Evolutionary conservation across 1,140 invertebrate species (phyloP).

Genomic region (Achroia grisella): DNA sequence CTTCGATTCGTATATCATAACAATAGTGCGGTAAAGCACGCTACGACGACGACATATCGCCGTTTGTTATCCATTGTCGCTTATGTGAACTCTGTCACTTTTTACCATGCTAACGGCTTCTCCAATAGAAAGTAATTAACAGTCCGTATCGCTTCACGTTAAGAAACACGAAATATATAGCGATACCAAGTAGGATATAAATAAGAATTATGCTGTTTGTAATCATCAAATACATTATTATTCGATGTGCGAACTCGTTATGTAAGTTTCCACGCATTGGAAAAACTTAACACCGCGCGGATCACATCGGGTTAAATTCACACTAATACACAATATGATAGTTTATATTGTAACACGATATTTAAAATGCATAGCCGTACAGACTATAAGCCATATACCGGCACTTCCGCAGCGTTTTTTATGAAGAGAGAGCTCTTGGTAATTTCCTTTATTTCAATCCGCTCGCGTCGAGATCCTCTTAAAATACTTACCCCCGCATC

Average conservation of each 20-base stretch:
- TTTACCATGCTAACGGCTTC: conserved; percentile 32
- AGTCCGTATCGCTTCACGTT: conserved; percentile 26
- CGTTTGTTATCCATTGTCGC: conserved; percentile 43
- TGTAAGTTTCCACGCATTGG: conserved; percentile 34
- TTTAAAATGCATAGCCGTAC: conserved; percentile 22
- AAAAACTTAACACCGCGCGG: conserved; percentile 47
- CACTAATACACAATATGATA: conserved; percentile 1
- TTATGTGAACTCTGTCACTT: conserved; percentile 41
- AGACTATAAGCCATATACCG: conserved; percentile 33
- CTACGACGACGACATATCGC: conserved; percentile 20
- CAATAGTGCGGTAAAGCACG: conserved; percentile 57
- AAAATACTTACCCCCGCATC: conserved; percentile 72
- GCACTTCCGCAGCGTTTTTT: conserved; percentile 64
- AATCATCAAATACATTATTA: conserved; percentile 24
- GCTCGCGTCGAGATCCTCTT: conserved; percentile 63
- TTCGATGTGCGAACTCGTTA: conserved; percentile 35
- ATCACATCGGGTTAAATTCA: conserved; percentile 46
- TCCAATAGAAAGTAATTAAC: conserved; percentile 61
- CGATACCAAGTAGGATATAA: conserved; percentile 22
- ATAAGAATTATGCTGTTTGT: conserved; percentile 28
- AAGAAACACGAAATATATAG: conserved; percentile 26
- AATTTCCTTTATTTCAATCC: conserved; percentile 71
- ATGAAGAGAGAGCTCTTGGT: conserved; percentile 55
- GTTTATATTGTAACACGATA: conserved; percentile 47
- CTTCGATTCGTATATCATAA: conserved; percentile 47